Evolutionary conservation across 2,797 vertebrate species (phyloP), one percentile per base, ranked within the genome.

Genomic region (Australoheros facetus): DNA sequence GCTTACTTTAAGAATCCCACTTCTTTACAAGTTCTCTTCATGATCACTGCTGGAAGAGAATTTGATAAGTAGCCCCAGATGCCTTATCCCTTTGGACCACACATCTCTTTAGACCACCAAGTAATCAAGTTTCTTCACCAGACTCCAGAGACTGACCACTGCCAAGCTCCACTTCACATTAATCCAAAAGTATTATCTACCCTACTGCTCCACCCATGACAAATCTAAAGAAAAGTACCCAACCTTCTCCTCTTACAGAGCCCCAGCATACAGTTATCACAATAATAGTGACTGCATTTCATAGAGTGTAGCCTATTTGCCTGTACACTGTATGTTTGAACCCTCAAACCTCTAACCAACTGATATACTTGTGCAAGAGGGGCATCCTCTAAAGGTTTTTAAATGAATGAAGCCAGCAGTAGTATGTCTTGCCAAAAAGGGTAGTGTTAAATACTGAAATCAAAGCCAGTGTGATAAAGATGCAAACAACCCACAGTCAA

Each of bases 121-220:
- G 70, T 80, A 87, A 88, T 83, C 81, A 77, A 32, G 57, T 84
- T 57, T 83, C 78, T 77, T 81, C 56, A 79, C 14, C 54, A 78
- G 80, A 77, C 85, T 85, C 86, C 13, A 73, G 82, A 81, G 89
- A 90, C 76, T 72, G 88, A 90, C 87, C 86, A 37, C 90, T 91
- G 92, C 92, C 91, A 93, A 94, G 79, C 83, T 83, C 77, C 75
- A 86, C 88, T 91, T 85, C 73, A 56, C 70, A 77, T 80, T 84
- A 90, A 91, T 91, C 91, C 85, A 39, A 26, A 58, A 56, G 80
- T 55, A 88, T 88, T 83, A 89, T 87, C 84, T 84, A 32, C 57
- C 51, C 84, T 39, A 34, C 81, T 73, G 79, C 90, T 89, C 82
- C 90, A 90, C 88, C 87, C 91, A 75, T 74, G 79, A 75, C 69